phyloP scores from a whole-genome alignment of 2,888 invertebrate genomes.

The Drosophila parthenogenetica region DNA sequence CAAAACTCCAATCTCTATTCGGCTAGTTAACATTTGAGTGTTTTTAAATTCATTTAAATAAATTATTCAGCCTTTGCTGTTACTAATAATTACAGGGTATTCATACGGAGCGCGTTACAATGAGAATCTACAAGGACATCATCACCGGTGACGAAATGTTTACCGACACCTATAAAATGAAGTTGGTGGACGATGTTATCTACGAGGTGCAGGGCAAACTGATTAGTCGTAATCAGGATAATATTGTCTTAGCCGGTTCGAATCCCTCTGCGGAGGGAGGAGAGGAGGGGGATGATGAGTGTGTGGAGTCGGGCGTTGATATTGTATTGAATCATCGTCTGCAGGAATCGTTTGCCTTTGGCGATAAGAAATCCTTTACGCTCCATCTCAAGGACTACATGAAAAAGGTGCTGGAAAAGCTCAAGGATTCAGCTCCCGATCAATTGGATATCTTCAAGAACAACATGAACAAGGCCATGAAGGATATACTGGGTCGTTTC shows the following conservation, averaged over 20 bases:
- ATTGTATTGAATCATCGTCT: slow-evolving; percentile 97
- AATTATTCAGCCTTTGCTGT: background rate
- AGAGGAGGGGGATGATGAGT: slow-evolving; percentile 91
- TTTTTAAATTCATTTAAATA: background rate
- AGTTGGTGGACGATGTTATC: slow-evolving; percentile 95
- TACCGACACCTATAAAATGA: slow-evolving; percentile 97
- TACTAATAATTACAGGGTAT: background rate
- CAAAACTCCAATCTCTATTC: background rate
- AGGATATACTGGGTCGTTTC: slow-evolving; percentile 94
- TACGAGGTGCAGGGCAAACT: slow-evolving; percentile 97
- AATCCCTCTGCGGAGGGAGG: slow-evolving; percentile 98
- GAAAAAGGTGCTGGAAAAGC: slow-evolving; percentile 95
- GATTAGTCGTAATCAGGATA: slow-evolving; percentile 89
- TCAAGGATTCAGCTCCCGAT: slow-evolving; percentile 92
- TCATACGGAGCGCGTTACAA: slow-evolving; percentile 82
- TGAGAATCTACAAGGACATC: slow-evolving; percentile 98
- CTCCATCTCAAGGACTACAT: slow-evolving; percentile 97
- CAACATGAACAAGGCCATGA: slow-evolving; percentile 96
- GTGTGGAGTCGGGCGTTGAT: slow-evolving; percentile 94
- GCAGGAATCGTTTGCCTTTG: slow-evolving; percentile 93
- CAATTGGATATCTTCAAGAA: slow-evolving; percentile 95
- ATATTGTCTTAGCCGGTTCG: slow-evolving; percentile 93
- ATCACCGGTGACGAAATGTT: slow-evolving; percentile 99
- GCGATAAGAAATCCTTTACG: slow-evolving; percentile 96
- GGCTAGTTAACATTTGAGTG: background rate